Base-by-base conservation (phyloP, 2,888 invertebrate genomes). In the Sturmia bella region DNA sequence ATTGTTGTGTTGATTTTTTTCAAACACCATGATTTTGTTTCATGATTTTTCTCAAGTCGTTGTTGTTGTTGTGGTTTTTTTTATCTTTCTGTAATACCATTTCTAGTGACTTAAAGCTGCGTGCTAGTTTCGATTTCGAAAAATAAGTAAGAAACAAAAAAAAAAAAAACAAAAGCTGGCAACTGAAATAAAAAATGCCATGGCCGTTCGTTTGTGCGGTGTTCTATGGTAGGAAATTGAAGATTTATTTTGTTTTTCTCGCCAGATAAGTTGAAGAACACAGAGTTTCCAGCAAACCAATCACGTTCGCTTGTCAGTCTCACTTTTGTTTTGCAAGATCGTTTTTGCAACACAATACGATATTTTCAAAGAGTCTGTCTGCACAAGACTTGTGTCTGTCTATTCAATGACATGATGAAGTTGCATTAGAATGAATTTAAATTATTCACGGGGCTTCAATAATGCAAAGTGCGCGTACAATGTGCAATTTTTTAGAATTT, bases 81-180 rank as follows among this genome's bases (percentile, higher is more conserved):
- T 41, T 37, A 59, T 41, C 32, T 57, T 32, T 56, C 54, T 19
- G n/a, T 32, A 45, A 43, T 69, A 45, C 69, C 48, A 37, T 13
- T 59, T 32, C 24, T 17, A 57, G 32, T 9, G 24, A 21, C 15
- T 63, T 27, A 54, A 82, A 74, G 78, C 78, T 82, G 77, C 78
- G 78, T 82, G 82, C 82, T 70, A 82, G 82, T 82, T 82, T 78
- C 74, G 74, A 78, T 78, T 79, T 73, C 78, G 66, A 52, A 79
- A 69, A 74, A 39, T 27, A 15, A 39, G 32, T 43, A 39, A 48
- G 6, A 56, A 56, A 19, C 13, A 15, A 37, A 70, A 39, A 59
- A n/a, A 32, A 32, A 3, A 3, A 32, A n/a, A n/a, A n/a, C n/a
- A n/a, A n/a, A n/a, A n/a, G n/a, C n/a, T n/a, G n/a, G 5, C 6